phyloP scores from a whole-genome alignment of 2,797 vertebrate species.

The Trachurus trachurus region DNA sequence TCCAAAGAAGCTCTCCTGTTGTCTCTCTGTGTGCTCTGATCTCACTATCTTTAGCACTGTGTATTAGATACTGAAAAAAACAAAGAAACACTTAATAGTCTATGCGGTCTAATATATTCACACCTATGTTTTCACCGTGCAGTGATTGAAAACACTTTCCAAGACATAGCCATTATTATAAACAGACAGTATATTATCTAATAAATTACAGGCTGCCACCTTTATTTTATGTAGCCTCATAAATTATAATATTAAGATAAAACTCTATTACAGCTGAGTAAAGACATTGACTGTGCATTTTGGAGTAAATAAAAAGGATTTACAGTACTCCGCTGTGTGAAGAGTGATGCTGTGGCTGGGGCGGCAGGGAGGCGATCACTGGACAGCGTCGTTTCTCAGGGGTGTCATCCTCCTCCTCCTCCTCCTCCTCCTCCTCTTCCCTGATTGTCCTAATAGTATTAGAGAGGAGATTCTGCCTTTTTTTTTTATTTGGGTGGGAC shows the following conservation, averaged over 20 bases:
- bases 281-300: neutral
- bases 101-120: neutral
- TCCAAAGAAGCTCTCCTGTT: slow-evolving; percentile 45
- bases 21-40: slow-evolving; percentile 48
- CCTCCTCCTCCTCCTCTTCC: neutral
- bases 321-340: neutral
- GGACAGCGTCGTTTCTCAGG: neutral
- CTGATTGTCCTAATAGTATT: neutral
- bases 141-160: neutral
- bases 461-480: neutral
- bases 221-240: slow-evolving; percentile 1
- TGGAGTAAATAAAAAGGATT: slow-evolving; percentile 4
- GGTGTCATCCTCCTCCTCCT: neutral
- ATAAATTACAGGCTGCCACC: slow-evolving; percentile 13
- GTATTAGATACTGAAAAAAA: slow-evolving; percentile 30
- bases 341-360: neutral
- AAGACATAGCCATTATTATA: slow-evolving; percentile 7
- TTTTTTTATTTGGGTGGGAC: too few species aligned
- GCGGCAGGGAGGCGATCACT: neutral
- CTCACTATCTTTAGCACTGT: slow-evolving; percentile 54
- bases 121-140: neutral
- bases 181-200: slow-evolving; percentile 21
- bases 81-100: neutral
- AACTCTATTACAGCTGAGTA: slow-evolving; percentile 5
- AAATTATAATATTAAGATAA: slow-evolving; percentile 23